phyloP scores from a whole-genome alignment of 2,113 vertebrate species.

The Heptranchias perlo region DNA sequence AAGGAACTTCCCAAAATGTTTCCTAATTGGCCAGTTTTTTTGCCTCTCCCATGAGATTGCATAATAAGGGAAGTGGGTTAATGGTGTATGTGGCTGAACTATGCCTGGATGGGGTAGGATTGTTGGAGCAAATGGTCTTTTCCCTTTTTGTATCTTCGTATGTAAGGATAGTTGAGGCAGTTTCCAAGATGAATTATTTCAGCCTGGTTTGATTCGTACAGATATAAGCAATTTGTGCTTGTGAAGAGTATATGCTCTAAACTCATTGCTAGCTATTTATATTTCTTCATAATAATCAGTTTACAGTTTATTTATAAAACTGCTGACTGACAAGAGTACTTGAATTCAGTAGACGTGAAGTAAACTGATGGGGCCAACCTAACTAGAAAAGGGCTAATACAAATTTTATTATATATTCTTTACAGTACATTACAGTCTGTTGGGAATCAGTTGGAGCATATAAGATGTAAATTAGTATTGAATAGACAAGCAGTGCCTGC shows the following conservation, averaged over 20 bases:
- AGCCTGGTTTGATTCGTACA: background rate
- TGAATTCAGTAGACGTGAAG: background rate
- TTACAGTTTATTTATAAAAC: background rate
- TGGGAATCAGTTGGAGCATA: background rate
- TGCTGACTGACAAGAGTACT: background rate
- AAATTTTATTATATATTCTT: background rate
- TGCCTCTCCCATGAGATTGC: background rate
- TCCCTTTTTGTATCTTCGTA: background rate
- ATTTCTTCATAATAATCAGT: background rate
- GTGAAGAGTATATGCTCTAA: background rate
- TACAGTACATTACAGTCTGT: background rate
- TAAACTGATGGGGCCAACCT: background rate
- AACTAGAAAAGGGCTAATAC: background rate
- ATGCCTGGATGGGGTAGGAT: background rate
- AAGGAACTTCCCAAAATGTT: background rate
- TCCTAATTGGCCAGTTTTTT: background rate
- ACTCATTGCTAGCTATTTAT: background rate
- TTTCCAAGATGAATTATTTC: background rate
- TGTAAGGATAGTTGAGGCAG: background rate
- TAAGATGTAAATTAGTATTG: background rate
- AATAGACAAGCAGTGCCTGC: background rate
- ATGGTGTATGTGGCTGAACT: background rate
- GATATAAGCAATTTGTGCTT: background rate
- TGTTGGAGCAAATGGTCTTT: background rate
- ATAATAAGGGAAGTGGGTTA: background rate